A percentile compares a stretch with the other conserved stretches of the same genome.
These are phyloP conservation scores for Coreoperca whiteheadi DNA, from an alignment of 2,113 vertebrate species.

Conservation along the genomic window DNA sequence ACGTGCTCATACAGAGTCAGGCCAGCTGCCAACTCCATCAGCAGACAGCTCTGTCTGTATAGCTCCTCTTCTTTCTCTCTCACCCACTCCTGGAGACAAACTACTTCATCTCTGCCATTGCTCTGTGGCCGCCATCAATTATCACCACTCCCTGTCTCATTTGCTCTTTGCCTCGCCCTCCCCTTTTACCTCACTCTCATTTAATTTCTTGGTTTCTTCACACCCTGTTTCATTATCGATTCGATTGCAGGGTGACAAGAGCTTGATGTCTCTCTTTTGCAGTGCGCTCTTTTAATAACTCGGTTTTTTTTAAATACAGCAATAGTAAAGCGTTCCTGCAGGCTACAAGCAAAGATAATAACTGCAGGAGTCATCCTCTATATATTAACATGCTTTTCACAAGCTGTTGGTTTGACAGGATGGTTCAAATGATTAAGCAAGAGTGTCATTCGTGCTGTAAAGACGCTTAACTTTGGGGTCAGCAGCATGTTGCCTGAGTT, in stretches of 20 bases:
- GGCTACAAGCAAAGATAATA: not conserved
- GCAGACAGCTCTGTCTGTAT: conserved; percentile 56
- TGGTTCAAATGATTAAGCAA: conserved; percentile 46
- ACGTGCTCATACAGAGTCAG: conserved; percentile 47
- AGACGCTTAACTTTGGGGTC: conserved; percentile 49
- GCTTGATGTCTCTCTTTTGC: conserved; percentile 60
- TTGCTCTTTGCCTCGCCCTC: conserved; percentile 18
- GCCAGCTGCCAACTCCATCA: conserved; percentile 50
- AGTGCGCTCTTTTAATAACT: not conserved
- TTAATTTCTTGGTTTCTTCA: conserved; percentile 53
- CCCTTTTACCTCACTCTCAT: conserved; percentile 19
- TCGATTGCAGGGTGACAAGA: conserved; percentile 4
- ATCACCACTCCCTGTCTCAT: conserved; percentile 36
- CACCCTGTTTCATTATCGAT: conserved; percentile 70
- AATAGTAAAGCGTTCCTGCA: not conserved
- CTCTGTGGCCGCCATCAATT: conserved; percentile 67
- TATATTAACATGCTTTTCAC: conserved; percentile 15
- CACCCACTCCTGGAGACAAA: conserved; percentile 64
- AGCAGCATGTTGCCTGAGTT: conserved; percentile 71
- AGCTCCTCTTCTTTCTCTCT: conserved; percentile 7
- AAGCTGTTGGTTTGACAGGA: conserved; percentile 31
- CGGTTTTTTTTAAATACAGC: not conserved
- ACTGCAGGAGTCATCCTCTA: not conserved
- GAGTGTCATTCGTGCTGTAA: conserved; percentile 52
- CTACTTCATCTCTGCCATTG: conserved; percentile 50